phyloP scores from a whole-genome alignment of 2,888 invertebrate species.

The Venusia cambrica region DNA sequence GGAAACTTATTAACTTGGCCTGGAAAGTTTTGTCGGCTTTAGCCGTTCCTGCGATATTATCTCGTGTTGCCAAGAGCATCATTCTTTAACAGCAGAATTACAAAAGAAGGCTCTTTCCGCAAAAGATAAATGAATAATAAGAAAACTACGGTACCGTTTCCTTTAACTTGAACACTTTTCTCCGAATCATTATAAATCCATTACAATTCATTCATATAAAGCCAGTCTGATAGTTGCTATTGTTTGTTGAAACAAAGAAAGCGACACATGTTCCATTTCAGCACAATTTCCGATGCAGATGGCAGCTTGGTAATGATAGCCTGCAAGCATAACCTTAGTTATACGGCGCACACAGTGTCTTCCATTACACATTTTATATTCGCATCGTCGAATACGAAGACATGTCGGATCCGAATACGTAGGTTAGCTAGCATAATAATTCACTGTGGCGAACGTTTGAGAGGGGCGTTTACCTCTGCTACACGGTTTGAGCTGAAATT shows the following conservation, averaged over 20 bases:
- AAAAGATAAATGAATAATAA: slow-evolving; percentile 10
- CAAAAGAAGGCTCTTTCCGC: slow-evolving; percentile 7
- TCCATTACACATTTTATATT: slow-evolving; percentile 11
- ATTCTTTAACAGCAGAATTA: slow-evolving; percentile 5
- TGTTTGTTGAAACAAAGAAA: slow-evolving; percentile 17
- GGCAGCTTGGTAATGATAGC: slow-evolving; percentile 6
- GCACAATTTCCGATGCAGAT: slow-evolving; percentile 7
- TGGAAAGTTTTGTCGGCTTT: slow-evolving; percentile 22
- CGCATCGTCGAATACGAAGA: slow-evolving; percentile 30
- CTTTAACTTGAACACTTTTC: slow-evolving; percentile 15
- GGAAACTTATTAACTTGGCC: slow-evolving; percentile 25
- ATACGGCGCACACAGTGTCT: not conserved
- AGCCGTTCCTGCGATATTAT: slow-evolving; percentile 20
- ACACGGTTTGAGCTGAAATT: slow-evolving; percentile 40
- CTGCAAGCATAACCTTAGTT: slow-evolving; percentile 1
- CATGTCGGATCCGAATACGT: slow-evolving; percentile 50
- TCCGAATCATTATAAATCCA: slow-evolving; percentile 21
- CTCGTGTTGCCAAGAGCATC: slow-evolving; percentile 3
- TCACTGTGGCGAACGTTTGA: slow-evolving; percentile 39
- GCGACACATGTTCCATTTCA: slow-evolving; percentile 22
- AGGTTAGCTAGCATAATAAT: too few species aligned
- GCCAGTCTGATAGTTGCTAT: slow-evolving; percentile 7
- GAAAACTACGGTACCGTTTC: slow-evolving; percentile 13
- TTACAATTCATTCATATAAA: slow-evolving; percentile 18
- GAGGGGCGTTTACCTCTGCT: slow-evolving; percentile 50